phyloP scores from a whole-genome alignment of 2,113 vertebrate species.

The Brachyhypopomus gauderio region DNA sequence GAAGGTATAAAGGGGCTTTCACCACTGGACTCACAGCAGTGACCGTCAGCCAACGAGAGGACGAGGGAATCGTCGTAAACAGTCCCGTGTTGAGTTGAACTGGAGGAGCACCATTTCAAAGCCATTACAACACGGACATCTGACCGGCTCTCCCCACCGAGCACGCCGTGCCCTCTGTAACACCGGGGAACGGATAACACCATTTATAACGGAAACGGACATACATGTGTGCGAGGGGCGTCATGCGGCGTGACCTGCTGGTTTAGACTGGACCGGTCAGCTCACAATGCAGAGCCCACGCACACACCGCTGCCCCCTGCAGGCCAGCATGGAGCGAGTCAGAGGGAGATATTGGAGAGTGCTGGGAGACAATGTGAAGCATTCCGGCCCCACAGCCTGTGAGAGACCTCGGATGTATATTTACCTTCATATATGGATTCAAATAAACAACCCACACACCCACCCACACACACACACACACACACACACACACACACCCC shows the following conservation, averaged over 20 bases:
- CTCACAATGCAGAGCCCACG: conserved; percentile 40
- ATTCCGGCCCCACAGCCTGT: conserved; percentile 31
- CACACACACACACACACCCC: conserved; percentile 1
- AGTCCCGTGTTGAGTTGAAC: conserved; percentile 54
- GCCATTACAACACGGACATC: conserved; percentile 50
- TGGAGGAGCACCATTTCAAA: conserved; percentile 57
- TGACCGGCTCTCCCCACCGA: conserved; percentile 24
- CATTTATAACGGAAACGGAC: conserved; percentile 45
- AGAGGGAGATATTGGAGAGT: not conserved
- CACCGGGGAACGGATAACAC: conserved; percentile 45
- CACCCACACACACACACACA: conserved; percentile 12
- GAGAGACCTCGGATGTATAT: conserved; percentile 27
- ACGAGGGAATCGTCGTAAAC: conserved; percentile 63
- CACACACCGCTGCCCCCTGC: conserved; percentile 59
- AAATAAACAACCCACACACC: conserved; percentile 17
- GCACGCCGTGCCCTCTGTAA: conserved; percentile 47
- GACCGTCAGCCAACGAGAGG: conserved; percentile 46
- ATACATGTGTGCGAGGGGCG: conserved; percentile 32
- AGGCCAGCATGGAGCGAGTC: conserved; percentile 8
- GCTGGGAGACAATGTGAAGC: not conserved
- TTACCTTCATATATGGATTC: conserved; percentile 40
- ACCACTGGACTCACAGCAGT: conserved; percentile 56
- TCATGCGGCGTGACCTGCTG: conserved; percentile 32
- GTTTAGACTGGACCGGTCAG: conserved; percentile 29
- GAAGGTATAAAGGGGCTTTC: conserved; percentile 54